phyloP scores from a whole-genome alignment of 2,888 invertebrate genomes.

The Calliopum simillimum region DNA sequence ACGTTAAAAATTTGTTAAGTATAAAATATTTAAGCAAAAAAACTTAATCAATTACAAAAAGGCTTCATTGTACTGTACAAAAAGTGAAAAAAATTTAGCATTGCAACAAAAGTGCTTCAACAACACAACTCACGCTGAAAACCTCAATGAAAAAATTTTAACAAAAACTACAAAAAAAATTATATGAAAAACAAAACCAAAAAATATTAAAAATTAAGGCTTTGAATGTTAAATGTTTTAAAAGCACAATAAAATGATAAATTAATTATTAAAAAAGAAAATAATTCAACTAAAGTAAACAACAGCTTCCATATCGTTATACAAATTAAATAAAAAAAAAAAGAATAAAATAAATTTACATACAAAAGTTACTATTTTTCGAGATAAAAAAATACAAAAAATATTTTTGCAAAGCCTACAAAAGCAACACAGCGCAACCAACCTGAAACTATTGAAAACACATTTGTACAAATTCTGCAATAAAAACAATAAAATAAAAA shows the following conservation, averaged over 20 bases:
- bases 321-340: conserved; percentile 34
- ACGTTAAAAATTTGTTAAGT: conserved; percentile 28
- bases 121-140: conserved; percentile 20
- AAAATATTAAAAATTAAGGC: neutral
- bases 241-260: conserved; percentile 16
- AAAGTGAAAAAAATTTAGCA: conserved; percentile 25
- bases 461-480: conserved; percentile 2
- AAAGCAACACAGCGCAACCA: neutral
- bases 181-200: conserved; percentile 21
- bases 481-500: conserved; percentile 6
- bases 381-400: conserved; percentile 10
- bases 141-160: conserved; percentile 18
- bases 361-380: conserved; percentile 46
- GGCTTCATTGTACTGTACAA: conserved; percentile 29
- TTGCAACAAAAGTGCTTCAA: conserved; percentile 46
- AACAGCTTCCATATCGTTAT: conserved; percentile 38
- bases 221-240: conserved; percentile 14
- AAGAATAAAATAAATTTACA: conserved; percentile 30
- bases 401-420: conserved; percentile 1
- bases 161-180: conserved; percentile 24
- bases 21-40: conserved; percentile 4
- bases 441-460: neutral
- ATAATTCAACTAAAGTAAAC: conserved; percentile 15
- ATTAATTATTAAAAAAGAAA: no score
- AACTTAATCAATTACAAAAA: conserved; percentile 14